phyloP scores from a whole-genome alignment of 2,888 invertebrate genomes.

The Polyommatus iphigenia region DNA sequence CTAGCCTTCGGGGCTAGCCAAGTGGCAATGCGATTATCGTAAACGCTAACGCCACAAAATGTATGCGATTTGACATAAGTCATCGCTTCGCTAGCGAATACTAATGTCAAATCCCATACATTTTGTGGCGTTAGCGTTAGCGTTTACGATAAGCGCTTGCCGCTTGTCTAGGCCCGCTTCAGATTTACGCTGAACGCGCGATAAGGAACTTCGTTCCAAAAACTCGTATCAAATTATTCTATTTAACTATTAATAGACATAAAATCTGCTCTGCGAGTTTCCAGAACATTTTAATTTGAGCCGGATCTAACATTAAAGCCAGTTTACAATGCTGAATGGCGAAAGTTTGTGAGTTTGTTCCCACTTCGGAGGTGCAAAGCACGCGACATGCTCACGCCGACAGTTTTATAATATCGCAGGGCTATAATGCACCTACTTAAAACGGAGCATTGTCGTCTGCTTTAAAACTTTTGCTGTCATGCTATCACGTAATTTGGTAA shows the following conservation, averaged over 20 bases:
- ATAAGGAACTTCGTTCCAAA: no score
- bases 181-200: no score
- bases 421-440: not conserved
- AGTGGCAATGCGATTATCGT: no score
- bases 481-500: not conserved
- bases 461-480: not conserved
- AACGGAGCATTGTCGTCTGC: not conserved
- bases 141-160: no score
- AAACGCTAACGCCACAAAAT: no score
- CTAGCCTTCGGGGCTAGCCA: no score
- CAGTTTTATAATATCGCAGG: slow-evolving; percentile 34
- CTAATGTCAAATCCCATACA: no score
- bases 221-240: no score
- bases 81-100: no score
- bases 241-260: not conserved
- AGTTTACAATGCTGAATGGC: slow-evolving; percentile 58
- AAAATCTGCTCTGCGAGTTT: slow-evolving; percentile 42
- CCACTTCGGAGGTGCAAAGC: slow-evolving; percentile 58
- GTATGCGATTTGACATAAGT: no score
- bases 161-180: no score
- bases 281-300: slow-evolving; percentile 59
- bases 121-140: no score
- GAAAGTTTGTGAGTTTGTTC: slow-evolving; percentile 71
- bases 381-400: slow-evolving; percentile 34
- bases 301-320: slow-evolving; percentile 53